A percentile compares a stretch with the other conserved stretches of the same genome.
These are phyloP conservation scores for Neodon shergylaensis DNA, from an alignment of 2,113 vertebrate genomes.

Conservation along the genomic window DNA sequence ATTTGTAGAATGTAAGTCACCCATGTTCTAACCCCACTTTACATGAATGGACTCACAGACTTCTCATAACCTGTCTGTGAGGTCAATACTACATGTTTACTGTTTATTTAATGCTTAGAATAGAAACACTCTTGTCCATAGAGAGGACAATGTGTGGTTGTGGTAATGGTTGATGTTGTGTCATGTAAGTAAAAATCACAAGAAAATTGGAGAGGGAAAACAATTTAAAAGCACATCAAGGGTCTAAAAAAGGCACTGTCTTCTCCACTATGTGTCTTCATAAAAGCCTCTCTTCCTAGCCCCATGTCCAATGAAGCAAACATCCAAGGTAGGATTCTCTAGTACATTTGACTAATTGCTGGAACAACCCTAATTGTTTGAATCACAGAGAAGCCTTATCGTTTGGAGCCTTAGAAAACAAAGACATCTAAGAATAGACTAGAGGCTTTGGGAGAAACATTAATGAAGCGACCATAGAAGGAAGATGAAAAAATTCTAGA, in stretches of 20 bases:
- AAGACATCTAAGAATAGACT: background rate
- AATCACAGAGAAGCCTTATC: background rate
- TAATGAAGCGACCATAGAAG: background rate
- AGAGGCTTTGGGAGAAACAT: background rate
- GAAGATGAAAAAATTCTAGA: background rate
- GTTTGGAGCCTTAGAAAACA: background rate
- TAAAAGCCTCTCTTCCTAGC: background rate
- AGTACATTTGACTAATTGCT: background rate
- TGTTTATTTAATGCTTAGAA: background rate
- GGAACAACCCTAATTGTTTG: background rate
- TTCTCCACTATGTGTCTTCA: background rate
- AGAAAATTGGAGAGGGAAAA: background rate
- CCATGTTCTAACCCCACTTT: background rate
- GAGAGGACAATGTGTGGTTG: fast-evolving
- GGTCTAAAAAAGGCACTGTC: background rate
- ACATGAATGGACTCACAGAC: background rate
- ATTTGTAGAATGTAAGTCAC: background rate
- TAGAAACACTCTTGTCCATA: background rate
- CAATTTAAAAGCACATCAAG: background rate
- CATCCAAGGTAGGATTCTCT: background rate
- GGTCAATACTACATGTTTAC: background rate
- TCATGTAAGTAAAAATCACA: background rate
- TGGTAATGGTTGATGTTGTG: background rate
- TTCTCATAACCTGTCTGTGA: background rate
- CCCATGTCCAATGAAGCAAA: background rate